These are phyloP conservation scores for Lepidurus couesii DNA, from an alignment of 1,140 invertebrate genomes.

Conservation along the genomic window DNA sequence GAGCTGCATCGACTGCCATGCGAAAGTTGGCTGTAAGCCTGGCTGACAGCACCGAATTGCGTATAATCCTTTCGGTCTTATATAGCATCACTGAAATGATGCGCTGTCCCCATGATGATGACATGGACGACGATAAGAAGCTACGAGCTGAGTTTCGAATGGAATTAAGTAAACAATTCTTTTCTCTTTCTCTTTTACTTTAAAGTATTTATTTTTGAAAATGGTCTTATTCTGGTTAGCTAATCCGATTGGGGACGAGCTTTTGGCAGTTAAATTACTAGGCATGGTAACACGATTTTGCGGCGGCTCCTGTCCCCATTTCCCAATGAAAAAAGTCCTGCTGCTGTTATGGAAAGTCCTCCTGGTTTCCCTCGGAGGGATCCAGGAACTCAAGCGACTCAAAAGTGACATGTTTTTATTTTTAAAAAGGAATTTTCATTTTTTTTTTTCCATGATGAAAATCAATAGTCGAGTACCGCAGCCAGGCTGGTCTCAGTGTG, in stretches of 20 bases:
- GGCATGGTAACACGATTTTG: slow-evolving; percentile 93
- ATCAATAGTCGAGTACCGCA: slow-evolving; percentile 55
- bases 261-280: slow-evolving; percentile 80
- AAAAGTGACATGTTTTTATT: slow-evolving; percentile 51
- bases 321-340: slow-evolving; percentile 96
- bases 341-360: slow-evolving; percentile 94
- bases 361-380: slow-evolving; percentile 81
- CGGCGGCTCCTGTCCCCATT: slow-evolving; percentile 86
- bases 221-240: slow-evolving; percentile 38
- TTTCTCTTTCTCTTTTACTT: slow-evolving; percentile 11
- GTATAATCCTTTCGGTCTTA: slow-evolving; percentile 84
- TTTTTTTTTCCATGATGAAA: slow-evolving; percentile 17
- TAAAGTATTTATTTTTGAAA: slow-evolving; percentile 22
- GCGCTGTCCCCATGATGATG: slow-evolving; percentile 57
- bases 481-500: slow-evolving; percentile 62
- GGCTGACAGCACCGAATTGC: slow-evolving; percentile 82
- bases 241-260: slow-evolving; percentile 62
- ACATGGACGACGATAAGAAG: slow-evolving; percentile 60
- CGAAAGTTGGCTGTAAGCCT: slow-evolving; percentile 83
- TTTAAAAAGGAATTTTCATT: not conserved
- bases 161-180: slow-evolving; percentile 60
- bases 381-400: slow-evolving; percentile 65
- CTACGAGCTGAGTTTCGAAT: slow-evolving; percentile 68
- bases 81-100: slow-evolving; percentile 89
- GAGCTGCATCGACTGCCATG: slow-evolving; percentile 65